phyloP scores from a whole-genome alignment of 2,113 vertebrate species.

The Micronycteris hirsuta region DNA sequence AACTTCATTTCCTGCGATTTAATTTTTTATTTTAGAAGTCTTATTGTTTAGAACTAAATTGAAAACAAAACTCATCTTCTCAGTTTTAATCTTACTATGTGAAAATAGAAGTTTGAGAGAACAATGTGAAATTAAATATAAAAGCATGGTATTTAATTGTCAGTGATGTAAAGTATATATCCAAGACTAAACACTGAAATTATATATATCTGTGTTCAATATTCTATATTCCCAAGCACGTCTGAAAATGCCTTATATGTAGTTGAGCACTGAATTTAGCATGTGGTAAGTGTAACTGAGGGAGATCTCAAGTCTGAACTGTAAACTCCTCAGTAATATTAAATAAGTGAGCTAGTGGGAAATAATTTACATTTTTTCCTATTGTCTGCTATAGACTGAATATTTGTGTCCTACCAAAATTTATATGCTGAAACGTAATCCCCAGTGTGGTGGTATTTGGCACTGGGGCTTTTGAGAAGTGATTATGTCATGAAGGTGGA shows the following conservation, averaged over 20 bases:
- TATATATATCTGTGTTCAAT: neutral
- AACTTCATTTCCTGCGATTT: neutral
- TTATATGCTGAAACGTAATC: neutral
- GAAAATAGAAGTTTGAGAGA: neutral
- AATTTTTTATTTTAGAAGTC: slow-evolving; percentile 32
- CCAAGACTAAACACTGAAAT: slow-evolving; percentile 19
- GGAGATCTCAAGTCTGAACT: neutral
- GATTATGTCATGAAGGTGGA: neutral
- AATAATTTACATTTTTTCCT: neutral
- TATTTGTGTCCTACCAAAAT: neutral
- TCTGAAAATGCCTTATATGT: neutral
- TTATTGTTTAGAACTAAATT: slow-evolving; percentile 2
- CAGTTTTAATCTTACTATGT: neutral
- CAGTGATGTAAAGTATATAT: neutral
- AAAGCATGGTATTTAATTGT: neutral
- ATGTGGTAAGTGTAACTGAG: neutral
- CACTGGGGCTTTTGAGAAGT: neutral
- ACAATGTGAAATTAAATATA: slow-evolving; percentile 14
- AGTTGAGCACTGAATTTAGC: neutral
- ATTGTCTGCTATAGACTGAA: neutral
- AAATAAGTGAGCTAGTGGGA: neutral
- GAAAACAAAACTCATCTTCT: slow-evolving; percentile 18
- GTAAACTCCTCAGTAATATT: neutral
- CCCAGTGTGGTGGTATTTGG: neutral
- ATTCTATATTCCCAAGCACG: neutral